Conservation (phyloP, 1,140 invertebrate genomes). For the Gyrodactylus bullatarudis region DNA sequence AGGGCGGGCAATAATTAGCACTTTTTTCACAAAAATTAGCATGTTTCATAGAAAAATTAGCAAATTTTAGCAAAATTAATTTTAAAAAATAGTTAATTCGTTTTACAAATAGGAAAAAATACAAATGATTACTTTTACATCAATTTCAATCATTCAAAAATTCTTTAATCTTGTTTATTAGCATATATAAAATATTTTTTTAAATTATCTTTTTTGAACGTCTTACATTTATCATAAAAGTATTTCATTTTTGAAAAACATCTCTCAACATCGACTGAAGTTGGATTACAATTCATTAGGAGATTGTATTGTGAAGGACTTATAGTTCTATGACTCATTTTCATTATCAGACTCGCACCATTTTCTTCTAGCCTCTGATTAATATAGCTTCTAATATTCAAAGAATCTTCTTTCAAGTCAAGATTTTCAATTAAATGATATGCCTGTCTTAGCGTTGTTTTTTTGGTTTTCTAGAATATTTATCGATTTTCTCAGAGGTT, state of each 20-base stretch:
- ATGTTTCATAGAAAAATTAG: too few relatives aligned
- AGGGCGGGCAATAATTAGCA: too few relatives aligned
- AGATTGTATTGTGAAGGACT: background rate
- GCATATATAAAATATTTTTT: background rate
- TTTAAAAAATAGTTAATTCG: too few relatives aligned
- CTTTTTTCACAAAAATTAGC: too few relatives aligned
- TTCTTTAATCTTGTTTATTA: too few relatives aligned
- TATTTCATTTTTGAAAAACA: background rate
- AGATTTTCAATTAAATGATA: background rate
- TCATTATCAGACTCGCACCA: background rate
- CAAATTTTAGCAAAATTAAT: too few relatives aligned
- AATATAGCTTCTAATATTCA: background rate
- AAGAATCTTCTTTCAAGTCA: background rate
- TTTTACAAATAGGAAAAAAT: too few relatives aligned
- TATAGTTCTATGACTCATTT: too few relatives aligned
- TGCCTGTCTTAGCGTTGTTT: background rate
- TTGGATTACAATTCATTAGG: background rate
- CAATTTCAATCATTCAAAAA: too few relatives aligned
- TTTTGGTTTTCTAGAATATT: background rate
- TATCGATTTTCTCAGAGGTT: background rate
- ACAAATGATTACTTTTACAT: too few relatives aligned
- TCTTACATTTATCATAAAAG: background rate
- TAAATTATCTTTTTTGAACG: background rate
- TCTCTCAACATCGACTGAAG: background rate
- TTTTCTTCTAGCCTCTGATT: background rate